Percentiles rank a stretch among this genome's conserved stretches.
These are phyloP conservation scores for Hozukius guyotensis DNA, from an alignment of 2,797 vertebrate species.

Conservation along the genomic window DNA sequence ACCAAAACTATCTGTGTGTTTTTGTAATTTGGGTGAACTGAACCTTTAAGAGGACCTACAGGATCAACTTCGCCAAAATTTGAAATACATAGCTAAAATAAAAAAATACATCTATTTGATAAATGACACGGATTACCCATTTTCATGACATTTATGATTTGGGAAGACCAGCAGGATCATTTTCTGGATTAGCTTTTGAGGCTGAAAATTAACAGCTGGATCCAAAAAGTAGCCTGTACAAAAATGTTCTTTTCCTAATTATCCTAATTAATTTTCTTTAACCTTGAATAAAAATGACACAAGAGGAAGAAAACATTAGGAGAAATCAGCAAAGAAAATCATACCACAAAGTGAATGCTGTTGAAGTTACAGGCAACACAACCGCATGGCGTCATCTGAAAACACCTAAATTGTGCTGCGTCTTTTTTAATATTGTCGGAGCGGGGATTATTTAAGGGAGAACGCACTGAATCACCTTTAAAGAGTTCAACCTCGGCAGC, in stretches of 20 bases:
- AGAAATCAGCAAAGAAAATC: background rate
- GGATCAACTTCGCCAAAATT: background rate
- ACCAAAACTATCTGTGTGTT: background rate
- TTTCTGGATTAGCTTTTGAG: background rate
- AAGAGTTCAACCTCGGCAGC: conserved; percentile 35
- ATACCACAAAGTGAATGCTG: background rate
- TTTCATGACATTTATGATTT: background rate
- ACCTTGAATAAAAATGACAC: background rate
- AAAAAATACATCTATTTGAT: background rate
- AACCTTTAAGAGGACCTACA: background rate
- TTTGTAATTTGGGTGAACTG: background rate
- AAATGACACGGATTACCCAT: background rate
- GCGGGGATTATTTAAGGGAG: background rate
- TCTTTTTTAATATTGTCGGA: background rate
- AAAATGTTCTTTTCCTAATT: background rate
- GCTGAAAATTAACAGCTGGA: background rate
- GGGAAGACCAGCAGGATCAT: background rate
- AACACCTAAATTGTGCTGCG: background rate
- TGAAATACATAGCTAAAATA: background rate
- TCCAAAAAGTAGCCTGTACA: background rate
- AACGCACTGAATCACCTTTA: conserved; percentile 21
- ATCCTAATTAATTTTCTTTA: background rate
- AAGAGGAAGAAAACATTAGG: background rate
- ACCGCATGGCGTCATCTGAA: background rate
- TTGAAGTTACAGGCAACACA: background rate